Conservation (phyloP, 2,888 invertebrate species). For the Hylaea fasciaria region DNA sequence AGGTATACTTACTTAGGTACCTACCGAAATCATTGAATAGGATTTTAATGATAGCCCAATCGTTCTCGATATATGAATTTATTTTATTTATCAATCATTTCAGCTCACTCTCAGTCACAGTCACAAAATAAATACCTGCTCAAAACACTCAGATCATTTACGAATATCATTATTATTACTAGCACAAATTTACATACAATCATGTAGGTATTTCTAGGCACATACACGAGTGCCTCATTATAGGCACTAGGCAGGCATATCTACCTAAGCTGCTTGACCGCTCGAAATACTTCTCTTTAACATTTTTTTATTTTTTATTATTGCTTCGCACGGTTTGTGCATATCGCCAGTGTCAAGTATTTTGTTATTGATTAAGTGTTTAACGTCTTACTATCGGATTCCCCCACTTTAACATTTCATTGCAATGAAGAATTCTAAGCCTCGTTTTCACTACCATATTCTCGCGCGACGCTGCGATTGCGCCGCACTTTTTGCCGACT, state of each 20-base stretch:
- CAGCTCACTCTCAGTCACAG: slow-evolving; percentile 47
- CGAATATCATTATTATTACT: slow-evolving; percentile 50
- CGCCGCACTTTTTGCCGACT: slow-evolving; percentile 59
- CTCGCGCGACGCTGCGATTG: slow-evolving; percentile 44
- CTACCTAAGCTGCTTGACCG: slow-evolving; percentile 58
- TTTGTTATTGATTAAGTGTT: too few relatives aligned
- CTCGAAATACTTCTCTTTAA: slow-evolving; percentile 25
- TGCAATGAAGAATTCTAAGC: slow-evolving; percentile 45
- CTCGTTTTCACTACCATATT: slow-evolving; percentile 47
- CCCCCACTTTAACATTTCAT: slow-evolving; percentile 15
- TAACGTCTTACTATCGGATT: too few relatives aligned
- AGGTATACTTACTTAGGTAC: too few relatives aligned
- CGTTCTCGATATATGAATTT: slow-evolving; percentile 20
- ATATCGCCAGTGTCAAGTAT: too few relatives aligned
- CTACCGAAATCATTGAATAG: background rate
- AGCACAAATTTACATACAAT: slow-evolving; percentile 42
- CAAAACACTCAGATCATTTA: slow-evolving; percentile 64
- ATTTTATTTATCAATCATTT: slow-evolving; percentile 38
- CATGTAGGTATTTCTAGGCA: too few relatives aligned
- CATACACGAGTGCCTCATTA: too few relatives aligned
- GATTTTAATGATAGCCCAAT: slow-evolving; percentile 6
- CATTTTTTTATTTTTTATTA: too few relatives aligned
- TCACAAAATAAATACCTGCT: slow-evolving; percentile 60
- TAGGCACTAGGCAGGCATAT: too few relatives aligned
- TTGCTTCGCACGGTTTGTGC: too few relatives aligned